These are phyloP conservation scores for Mycteria americana DNA, from an alignment of 2,797 vertebrate genomes.

Conservation along the genomic window DNA sequence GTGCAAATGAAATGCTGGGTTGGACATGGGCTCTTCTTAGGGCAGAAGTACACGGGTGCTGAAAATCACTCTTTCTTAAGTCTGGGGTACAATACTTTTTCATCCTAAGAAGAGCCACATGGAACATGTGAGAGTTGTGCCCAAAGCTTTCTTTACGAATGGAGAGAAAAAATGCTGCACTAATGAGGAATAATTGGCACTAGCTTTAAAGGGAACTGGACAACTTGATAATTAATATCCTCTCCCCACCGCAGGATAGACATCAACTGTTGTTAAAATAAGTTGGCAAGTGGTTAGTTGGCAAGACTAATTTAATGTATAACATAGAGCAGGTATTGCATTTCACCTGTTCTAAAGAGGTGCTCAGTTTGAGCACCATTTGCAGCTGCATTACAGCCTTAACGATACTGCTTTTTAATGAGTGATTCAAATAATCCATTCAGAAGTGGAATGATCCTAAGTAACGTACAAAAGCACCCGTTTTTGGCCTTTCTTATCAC, in stretches of 20 bases:
- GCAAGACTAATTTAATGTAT: not conserved
- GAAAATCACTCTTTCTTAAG: not conserved
- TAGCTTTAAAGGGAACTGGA: not conserved
- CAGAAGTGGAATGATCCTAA: not conserved
- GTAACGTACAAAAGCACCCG: not conserved
- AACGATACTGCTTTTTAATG: not conserved
- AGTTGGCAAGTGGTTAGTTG: not conserved
- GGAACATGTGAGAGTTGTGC: slow-evolving; percentile 66
- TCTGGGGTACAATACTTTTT: not conserved
- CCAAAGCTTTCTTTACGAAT: slow-evolving; percentile 63
- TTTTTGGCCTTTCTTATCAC: not conserved
- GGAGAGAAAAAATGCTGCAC: slow-evolving; percentile 49
- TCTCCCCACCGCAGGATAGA: not conserved
- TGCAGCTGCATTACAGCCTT: not conserved
- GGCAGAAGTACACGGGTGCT: slow-evolving; percentile 24
- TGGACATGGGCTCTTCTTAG: slow-evolving; percentile 65
- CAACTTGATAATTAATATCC: not conserved
- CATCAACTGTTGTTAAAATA: not conserved
- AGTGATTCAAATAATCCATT: not conserved
- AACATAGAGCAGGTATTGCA: not conserved
- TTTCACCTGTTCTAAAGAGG: not conserved
- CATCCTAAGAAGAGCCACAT: slow-evolving; percentile 69
- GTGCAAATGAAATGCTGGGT: slow-evolving; percentile 71
- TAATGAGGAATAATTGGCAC: slow-evolving; percentile 14
- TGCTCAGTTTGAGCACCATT: not conserved